Evolutionary conservation across 2,113 vertebrate genomes (phyloP).

Genomic region (Procavia capensis): DNA sequence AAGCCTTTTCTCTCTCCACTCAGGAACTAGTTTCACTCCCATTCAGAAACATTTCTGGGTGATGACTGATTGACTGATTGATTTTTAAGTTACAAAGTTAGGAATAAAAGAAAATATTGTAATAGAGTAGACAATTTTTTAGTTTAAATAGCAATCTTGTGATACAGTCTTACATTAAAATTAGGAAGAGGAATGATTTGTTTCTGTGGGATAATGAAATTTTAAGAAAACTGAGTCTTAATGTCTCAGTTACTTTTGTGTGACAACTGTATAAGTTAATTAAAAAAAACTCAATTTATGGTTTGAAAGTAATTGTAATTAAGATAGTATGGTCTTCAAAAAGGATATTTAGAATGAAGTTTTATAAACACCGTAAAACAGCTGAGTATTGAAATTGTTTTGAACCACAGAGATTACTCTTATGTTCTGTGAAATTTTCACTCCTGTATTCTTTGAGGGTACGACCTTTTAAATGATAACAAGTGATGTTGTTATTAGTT

Average conservation of each 20-base stretch:
- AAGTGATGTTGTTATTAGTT: not conserved
- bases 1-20: not conserved
- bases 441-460: not conserved
- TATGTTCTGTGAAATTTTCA: not conserved
- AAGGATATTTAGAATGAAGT: not conserved
- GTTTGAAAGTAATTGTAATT: not conserved
- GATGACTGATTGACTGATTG: not conserved
- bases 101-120: not conserved
- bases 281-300: not conserved
- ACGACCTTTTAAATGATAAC: not conserved
- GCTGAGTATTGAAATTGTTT: not conserved
- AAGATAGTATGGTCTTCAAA: not conserved
- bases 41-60: not conserved
- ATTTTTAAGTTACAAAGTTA: conserved; percentile 13
- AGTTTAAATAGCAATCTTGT: not conserved
- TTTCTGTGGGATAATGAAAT: not conserved
- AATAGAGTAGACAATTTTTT: not conserved
- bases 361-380: not conserved
- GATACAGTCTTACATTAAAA: not conserved
- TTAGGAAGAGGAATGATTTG: not conserved
- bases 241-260: not conserved
- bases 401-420: not conserved
- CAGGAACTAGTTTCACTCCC: not conserved
- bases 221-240: not conserved
- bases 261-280: not conserved